Evolutionary conservation across 2,797 vertebrate species (phyloP), one percentile per base, ranked within the genome.

Genomic region (Enteromius unitaeniatus): DNA sequence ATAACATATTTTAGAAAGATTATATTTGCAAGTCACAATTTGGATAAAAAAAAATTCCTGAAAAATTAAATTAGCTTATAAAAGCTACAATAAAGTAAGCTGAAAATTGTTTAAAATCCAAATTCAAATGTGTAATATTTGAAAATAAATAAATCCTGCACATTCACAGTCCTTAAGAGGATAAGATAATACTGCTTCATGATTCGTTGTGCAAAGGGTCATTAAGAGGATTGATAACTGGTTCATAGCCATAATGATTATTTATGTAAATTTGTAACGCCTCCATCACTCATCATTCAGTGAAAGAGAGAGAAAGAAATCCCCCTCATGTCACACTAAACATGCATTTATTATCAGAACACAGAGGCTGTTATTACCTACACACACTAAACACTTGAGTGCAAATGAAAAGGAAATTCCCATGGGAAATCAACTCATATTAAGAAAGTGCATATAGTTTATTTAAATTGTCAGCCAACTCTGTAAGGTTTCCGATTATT

Each of bases 281-380:
- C 67, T 84, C 42, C 13, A 83, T 82, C 86, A 53, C 81, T 62
- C 10, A 34, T 55, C 64, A 75, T 26, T 51, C 77, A 47, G 58
- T 2, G 45, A 53, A 4, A 47, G 21, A 6, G 60, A 28, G 23
- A 40, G 34, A 77, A 1, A 19, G 37, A 78, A 51, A 67, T 79
- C 60, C 28, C 45, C 76, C 40, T 74, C 19, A 23, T 74, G 13
- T 64, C 69, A 47, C 47, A 60, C 37, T 73, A 64, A 82, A 37
- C 37, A 72, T 47, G 42, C 42, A 67, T 53, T 53, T 68, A 68
- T 68, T 53, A 53, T 37, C 78, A 23, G 78, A 51, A 51, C 7
- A 23, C 78, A 26, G 11, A 14, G 8, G 45, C 19, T 79, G 45
- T 34, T 76, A 55, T 42, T 26, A 42, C 47, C 51, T 58, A 23